phyloP scores from a whole-genome alignment of 2,888 invertebrate species.

The Herminia tarsipennalis region DNA sequence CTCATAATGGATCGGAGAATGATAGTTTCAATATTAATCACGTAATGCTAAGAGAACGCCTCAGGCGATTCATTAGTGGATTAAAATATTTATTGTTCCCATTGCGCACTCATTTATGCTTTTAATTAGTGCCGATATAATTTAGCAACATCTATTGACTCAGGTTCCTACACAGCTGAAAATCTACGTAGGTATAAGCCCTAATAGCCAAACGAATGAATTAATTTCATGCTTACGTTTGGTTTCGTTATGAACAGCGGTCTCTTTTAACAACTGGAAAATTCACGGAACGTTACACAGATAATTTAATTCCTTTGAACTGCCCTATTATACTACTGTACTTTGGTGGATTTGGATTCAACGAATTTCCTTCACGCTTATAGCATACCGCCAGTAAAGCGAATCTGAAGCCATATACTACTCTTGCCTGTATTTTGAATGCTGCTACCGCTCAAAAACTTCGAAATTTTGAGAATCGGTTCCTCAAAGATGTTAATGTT shows the following conservation, averaged over 20 bases:
- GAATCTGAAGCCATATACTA: no score
- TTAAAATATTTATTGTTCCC: not conserved
- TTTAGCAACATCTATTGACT: not conserved
- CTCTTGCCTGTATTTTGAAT: no score
- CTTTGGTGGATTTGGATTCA: conserved; percentile 41
- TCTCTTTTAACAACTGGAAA: conserved; percentile 53
- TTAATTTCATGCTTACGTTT: conserved; percentile 58
- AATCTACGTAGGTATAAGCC: conserved; percentile 6
- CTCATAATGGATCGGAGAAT: no score
- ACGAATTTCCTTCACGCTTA: conserved; percentile 24
- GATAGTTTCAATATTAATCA: no score
- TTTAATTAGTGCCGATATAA: not conserved
- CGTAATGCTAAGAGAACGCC: no score
- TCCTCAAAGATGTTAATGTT: no score
- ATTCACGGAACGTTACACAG: conserved; percentile 58
- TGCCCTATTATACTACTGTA: conserved; percentile 40
- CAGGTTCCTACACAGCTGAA: conserved; percentile 1
- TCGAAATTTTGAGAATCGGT: no score
- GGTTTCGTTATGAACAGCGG: conserved; percentile 48
- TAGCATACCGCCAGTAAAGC: no score
- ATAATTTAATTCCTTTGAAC: conserved; percentile 62
- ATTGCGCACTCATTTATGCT: not conserved
- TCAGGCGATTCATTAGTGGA: not conserved
- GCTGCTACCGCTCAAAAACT: no score
- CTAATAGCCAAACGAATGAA: conserved; percentile 45